Conservation (phyloP, 2,888 invertebrate species). For the Blomia tropicalis region DNA sequence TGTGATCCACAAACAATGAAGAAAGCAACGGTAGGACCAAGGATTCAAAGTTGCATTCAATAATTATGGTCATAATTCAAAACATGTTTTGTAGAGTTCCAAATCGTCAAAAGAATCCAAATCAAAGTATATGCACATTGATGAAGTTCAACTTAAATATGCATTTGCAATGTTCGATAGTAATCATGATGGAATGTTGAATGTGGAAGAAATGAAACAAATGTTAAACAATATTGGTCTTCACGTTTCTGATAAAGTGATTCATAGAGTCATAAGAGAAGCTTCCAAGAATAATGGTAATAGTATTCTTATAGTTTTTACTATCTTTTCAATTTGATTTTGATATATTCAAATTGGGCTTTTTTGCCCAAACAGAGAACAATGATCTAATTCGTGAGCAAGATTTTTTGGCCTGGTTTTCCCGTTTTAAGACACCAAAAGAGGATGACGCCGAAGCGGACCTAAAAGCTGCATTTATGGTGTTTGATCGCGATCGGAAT, state of each 20-base stretch:
- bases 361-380: constrained; percentile 39
- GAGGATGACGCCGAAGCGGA: constrained; percentile 53
- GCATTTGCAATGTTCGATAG: constrained; percentile 60
- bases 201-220: constrained; percentile 55
- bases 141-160: constrained; percentile 15
- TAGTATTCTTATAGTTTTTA: no score
- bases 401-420: constrained; percentile 61
- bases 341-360: background rate
- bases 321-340: background rate
- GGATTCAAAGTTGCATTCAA: background rate
- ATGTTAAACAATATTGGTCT: constrained; percentile 63
- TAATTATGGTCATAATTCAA: no score
- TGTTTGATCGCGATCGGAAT: constrained; percentile 74
- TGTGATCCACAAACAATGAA: constrained; percentile 10
- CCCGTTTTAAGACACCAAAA: constrained; percentile 31
- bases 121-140: constrained; percentile 19
- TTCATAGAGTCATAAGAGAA: constrained; percentile 54
- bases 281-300: constrained; percentile 56
- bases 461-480: constrained; percentile 69
- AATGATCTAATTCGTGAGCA: constrained; percentile 58
- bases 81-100: background rate
- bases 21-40: constrained; percentile 16
- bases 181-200: constrained; percentile 59
- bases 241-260: constrained; percentile 53
- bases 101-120: constrained; percentile 20